These are phyloP conservation scores for Proterorhinus semilunaris DNA, from an alignment of 2,113 vertebrate species.

Conservation along the genomic window DNA sequence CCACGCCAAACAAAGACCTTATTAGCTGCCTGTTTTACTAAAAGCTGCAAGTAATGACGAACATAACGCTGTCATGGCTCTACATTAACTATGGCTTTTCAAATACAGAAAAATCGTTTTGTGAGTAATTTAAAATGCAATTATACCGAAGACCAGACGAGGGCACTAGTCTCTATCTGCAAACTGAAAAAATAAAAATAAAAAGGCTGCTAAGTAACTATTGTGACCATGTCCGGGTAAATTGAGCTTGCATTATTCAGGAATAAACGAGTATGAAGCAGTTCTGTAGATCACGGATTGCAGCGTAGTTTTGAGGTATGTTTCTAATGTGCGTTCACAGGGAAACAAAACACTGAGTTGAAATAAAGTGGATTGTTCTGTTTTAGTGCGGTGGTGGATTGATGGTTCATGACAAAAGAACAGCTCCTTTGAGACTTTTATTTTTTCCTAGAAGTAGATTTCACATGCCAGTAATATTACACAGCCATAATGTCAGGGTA, in stretches of 20 bases:
- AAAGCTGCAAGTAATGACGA: not conserved
- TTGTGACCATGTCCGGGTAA: too few species aligned
- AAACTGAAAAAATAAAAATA: too few species aligned
- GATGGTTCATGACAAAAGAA: slow-evolving; percentile 21
- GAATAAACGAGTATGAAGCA: too few species aligned
- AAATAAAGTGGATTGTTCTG: not conserved
- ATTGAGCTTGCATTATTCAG: too few species aligned
- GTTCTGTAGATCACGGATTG: too few species aligned
- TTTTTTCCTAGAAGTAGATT: slow-evolving; percentile 11
- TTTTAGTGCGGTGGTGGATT: slow-evolving; percentile 18
- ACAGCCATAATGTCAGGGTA: not conserved
- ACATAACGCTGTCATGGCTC: not conserved
- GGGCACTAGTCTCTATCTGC: too few species aligned
- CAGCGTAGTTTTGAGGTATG: too few species aligned
- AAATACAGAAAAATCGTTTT: too few species aligned
- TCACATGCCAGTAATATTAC: not conserved
- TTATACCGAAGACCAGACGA: too few species aligned
- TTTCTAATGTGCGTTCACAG: not conserved
- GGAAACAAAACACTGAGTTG: not conserved
- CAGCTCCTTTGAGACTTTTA: slow-evolving; percentile 6
- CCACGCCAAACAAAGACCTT: not conserved
- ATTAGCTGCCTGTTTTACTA: not conserved
- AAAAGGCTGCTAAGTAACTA: too few species aligned
- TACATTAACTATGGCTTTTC: not conserved
- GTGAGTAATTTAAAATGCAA: too few species aligned